Conservation (phyloP, 2,113 vertebrate species). For the Heterotilapia buettikoferi region DNA sequence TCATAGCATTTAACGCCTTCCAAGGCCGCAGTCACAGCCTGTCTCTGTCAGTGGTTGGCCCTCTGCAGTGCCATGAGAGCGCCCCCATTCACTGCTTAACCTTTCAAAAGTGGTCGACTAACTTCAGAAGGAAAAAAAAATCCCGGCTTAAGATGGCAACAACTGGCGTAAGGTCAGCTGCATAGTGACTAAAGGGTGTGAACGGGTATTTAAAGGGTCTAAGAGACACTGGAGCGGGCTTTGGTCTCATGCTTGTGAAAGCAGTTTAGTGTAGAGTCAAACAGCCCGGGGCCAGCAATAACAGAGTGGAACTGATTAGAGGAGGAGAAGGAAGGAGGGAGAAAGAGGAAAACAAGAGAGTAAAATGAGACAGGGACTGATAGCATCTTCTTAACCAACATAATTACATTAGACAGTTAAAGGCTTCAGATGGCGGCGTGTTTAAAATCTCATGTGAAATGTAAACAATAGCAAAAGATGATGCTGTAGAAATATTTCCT, state of each 20-base stretch:
- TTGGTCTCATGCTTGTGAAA: slow-evolving; percentile 66
- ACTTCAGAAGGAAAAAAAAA: slow-evolving; percentile 28
- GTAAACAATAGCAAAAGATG: slow-evolving; percentile 38
- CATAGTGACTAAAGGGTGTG: slow-evolving; percentile 6
- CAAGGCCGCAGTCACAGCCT: slow-evolving; percentile 1
- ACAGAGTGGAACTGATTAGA: slow-evolving; percentile 70
- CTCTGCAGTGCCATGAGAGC: not conserved
- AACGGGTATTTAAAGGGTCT: slow-evolving; percentile 25
- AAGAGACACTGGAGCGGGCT: slow-evolving; percentile 52
- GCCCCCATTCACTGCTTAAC: slow-evolving; percentile 38
- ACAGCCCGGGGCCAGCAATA: slow-evolving; percentile 62
- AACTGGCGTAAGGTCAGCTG: slow-evolving; percentile 23
- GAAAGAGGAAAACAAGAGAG: slow-evolving; percentile 6
- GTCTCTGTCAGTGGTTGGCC: not conserved
- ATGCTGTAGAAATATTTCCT: not conserved
- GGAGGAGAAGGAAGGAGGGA: slow-evolving; percentile 19
- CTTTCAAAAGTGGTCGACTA: slow-evolving; percentile 35
- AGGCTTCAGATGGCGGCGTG: slow-evolving; percentile 11
- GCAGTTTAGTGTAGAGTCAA: slow-evolving; percentile 62
- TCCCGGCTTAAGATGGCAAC: slow-evolving; percentile 36
- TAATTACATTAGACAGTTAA: slow-evolving; percentile 65
- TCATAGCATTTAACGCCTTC: slow-evolving; percentile 33
- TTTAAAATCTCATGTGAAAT: slow-evolving; percentile 36
- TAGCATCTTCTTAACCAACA: slow-evolving; percentile 67
- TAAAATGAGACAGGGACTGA: slow-evolving; percentile 62